Evolutionary conservation across 2,797 vertebrate genomes (phyloP).

Genomic region (Protosalanx chinensis): DNA sequence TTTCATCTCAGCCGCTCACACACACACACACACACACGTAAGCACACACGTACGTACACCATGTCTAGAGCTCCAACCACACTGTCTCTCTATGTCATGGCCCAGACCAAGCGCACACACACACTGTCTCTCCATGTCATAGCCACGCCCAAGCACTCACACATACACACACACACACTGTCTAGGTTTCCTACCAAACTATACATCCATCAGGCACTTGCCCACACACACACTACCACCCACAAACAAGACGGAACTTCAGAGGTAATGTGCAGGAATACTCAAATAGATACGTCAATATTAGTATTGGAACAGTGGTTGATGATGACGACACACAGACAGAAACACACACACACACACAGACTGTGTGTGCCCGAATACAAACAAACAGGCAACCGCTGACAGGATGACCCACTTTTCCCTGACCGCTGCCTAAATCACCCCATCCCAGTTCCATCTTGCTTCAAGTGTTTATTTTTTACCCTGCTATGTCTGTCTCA

Average conservation of each 20-base stretch:
- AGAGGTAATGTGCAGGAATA: not conserved
- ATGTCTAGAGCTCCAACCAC: slow-evolving; percentile 1
- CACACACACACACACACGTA: slow-evolving; percentile 48
- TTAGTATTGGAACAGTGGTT: not conserved
- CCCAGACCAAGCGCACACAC: slow-evolving; percentile 33
- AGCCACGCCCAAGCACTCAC: slow-evolving; percentile 10
- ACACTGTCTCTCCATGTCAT: slow-evolving; percentile 23
- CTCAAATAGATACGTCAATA: not conserved
- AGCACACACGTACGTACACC: not conserved
- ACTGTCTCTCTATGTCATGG: not conserved
- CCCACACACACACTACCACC: slow-evolving; percentile 3
- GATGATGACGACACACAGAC: not conserved
- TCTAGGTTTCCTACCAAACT: slow-evolving; percentile 34
- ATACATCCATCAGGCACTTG: slow-evolving; percentile 21
- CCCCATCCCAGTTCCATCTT: too few relatives aligned
- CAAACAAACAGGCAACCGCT: not conserved
- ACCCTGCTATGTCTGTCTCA: not conserved
- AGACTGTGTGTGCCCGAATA: not conserved
- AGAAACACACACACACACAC: not conserved
- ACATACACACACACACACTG: slow-evolving; percentile 5
- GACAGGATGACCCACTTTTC: not conserved
- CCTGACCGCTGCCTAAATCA: slow-evolving; percentile 8
- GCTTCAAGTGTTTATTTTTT: slow-evolving; percentile 2
- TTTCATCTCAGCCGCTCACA: slow-evolving; percentile 32
- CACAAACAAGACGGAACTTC: slow-evolving; percentile 15